phyloP scores from a whole-genome alignment of 2,797 vertebrate species.

The Nannoperca australis region DNA sequence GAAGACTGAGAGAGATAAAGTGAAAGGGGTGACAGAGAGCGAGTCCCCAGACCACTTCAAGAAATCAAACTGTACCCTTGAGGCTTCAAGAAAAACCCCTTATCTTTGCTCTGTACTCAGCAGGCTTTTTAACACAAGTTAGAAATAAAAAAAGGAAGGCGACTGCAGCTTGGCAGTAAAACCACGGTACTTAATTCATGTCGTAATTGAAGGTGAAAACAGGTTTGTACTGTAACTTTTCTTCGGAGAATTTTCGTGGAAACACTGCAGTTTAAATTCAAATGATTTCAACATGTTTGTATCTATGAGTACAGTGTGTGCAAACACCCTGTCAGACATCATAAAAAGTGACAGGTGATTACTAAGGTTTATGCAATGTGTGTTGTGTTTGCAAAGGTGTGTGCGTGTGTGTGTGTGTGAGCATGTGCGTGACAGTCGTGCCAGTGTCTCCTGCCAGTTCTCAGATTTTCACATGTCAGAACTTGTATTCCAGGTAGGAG shows the following conservation, averaged over 20 bases:
- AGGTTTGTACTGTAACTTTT: slow-evolving; percentile 40
- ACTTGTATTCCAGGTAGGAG: slow-evolving; percentile 74
- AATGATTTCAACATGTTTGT: slow-evolving; percentile 53
- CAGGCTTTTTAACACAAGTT: slow-evolving; percentile 10
- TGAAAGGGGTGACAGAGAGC: slow-evolving; percentile 45
- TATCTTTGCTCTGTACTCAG: slow-evolving; percentile 28
- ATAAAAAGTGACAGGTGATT: slow-evolving; percentile 71
- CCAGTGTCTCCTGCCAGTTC: slow-evolving; percentile 44
- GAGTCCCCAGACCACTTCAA: slow-evolving; percentile 47
- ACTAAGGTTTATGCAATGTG: slow-evolving; percentile 37
- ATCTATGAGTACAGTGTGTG: slow-evolving; percentile 48
- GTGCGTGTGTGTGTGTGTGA: slow-evolving; percentile 29
- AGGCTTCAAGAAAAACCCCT: slow-evolving; percentile 50
- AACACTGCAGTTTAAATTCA: slow-evolving; percentile 6
- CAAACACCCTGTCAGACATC: slow-evolving; percentile 59
- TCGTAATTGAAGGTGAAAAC: slow-evolving; percentile 49
- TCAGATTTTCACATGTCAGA: slow-evolving; percentile 68
- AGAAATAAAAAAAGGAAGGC: slow-evolving; percentile 34
- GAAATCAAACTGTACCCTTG: slow-evolving; percentile 44
- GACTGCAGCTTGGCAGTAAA: slow-evolving; percentile 43
- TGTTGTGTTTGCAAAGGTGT: slow-evolving; percentile 38
- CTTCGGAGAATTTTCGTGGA: slow-evolving; percentile 17
- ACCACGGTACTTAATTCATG: slow-evolving; percentile 48
- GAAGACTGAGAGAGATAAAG: slow-evolving; percentile 48
- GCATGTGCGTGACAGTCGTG: slow-evolving; percentile 45